phyloP scores from a whole-genome alignment of 2,797 vertebrate genomes.

The Brachyalestes nurse region DNA sequence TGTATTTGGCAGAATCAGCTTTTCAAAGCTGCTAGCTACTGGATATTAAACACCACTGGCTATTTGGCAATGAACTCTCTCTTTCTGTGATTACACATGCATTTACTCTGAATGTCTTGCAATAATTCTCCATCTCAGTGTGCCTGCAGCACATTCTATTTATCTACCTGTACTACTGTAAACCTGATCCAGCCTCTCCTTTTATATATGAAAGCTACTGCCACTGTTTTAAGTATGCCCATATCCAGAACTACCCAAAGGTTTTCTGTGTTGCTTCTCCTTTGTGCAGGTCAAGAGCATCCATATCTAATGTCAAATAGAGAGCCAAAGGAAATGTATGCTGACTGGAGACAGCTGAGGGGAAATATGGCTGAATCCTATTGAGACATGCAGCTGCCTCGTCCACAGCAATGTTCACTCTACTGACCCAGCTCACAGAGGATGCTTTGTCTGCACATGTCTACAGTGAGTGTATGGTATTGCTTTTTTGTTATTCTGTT shows the following conservation, averaged over 20 bases:
- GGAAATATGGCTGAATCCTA: constrained; percentile 18
- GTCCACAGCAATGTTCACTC: neutral
- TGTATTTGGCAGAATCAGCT: constrained; percentile 23
- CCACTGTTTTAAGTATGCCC: neutral
- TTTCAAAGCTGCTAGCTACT: constrained; percentile 31
- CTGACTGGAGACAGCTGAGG: neutral
- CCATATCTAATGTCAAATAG: neutral
- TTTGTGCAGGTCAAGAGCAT: neutral
- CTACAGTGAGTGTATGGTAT: too few species aligned
- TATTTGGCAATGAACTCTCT: constrained; percentile 1
- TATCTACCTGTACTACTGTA: neutral
- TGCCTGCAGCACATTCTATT: neutral
- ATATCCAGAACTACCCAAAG: neutral
- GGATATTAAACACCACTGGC: constrained; percentile 11
- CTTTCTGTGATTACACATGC: neutral
- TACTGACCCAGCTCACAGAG: constrained; percentile 11
- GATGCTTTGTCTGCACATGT: neutral
- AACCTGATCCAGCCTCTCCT: neutral
- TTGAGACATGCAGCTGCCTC: neutral
- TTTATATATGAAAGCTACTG: neutral
- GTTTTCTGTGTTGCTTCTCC: neutral
- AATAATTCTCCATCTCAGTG: neutral
- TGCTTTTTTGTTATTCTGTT: too few species aligned
- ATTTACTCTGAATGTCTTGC: neutral
- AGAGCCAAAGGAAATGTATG: constrained; percentile 5